Conservation (phyloP, 2,888 invertebrate genomes). For the Lumbricus terrestris region DNA sequence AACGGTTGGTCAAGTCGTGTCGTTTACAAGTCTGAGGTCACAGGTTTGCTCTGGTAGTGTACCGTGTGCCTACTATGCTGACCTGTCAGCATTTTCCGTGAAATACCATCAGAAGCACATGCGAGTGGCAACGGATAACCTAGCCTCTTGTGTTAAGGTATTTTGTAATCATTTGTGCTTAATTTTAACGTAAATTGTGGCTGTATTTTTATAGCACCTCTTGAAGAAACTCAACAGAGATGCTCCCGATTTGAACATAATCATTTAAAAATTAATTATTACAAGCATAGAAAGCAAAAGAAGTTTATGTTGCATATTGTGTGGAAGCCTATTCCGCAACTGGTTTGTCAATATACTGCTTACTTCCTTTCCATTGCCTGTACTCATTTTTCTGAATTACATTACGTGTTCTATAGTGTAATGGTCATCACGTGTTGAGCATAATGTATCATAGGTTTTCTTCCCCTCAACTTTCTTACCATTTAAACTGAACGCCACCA, state of each 20-base stretch:
- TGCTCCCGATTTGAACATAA: too few species aligned
- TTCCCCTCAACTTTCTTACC: too few species aligned
- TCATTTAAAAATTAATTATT: too few species aligned
- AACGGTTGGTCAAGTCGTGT: not conserved
- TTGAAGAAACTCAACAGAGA: too few species aligned
- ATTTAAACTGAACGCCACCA: too few species aligned
- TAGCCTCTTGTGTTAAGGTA: not conserved
- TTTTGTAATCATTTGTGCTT: not conserved
- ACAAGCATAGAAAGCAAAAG: too few species aligned
- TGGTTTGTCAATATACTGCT: not conserved
- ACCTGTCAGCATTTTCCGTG: not conserved
- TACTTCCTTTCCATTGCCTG: too few species aligned
- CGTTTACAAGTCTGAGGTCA: not conserved
- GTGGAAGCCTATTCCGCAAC: too few species aligned
- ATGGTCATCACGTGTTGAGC: not conserved
- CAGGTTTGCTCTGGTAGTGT: not conserved
- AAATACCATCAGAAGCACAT: not conserved
- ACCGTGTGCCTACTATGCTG: not conserved
- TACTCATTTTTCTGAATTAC: not conserved
- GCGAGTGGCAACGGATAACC: not conserved
- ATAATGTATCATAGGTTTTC: too few species aligned
- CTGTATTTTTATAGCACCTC: not conserved
- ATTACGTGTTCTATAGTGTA: not conserved
- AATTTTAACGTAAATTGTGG: not conserved
- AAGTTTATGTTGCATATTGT: too few species aligned